Evolutionary conservation across 2,888 invertebrate genomes (phyloP), one percentile per base, ranked within the genome.

Genomic region (Alviniconcha strummeri): DNA sequence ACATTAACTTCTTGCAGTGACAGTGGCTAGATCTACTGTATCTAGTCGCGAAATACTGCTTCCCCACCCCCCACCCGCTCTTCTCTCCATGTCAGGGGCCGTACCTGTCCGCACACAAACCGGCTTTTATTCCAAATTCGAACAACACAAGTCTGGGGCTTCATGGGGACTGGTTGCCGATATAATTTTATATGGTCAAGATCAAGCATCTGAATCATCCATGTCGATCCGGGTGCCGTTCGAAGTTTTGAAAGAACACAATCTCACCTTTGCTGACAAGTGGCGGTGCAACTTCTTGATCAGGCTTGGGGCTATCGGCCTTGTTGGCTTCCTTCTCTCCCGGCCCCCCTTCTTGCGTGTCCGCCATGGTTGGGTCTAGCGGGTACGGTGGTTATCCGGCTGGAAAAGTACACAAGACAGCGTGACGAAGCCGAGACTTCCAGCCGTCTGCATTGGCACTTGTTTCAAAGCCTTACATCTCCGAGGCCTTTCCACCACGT

Each of bases 321-420:
- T 92, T 92, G 78, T 89, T 92, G 11, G 90, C 88, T 87, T 92
- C 92, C 86, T 92, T 92, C 77, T 91, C 92, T 72, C 91, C 90
- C 2, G 89, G 89, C 55, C 85, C 89, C 9, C 86, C 89, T 72
- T 90, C 90, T 79, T 89, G 88, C n/a, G 86, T 88, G 81, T 90
- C 90, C 89, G 90, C 90, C 84, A 84, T 86, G 72, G 52, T 67
- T 82, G 36, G 36, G 36, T 36, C 36, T 36, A 36, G 36, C 36
- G 36, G 36, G 36, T 80, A n/a, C n/a, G 5, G 36, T 79, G 54
- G 19, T 15, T 17, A 9, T 71, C 54, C 56, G 36, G 57, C 36
- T 36, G 3, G 36, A 36, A 36, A 36, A 36, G 36, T 36, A 36
- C 56, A 55, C 77, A 71, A 54, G 60, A 57, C 9, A 8, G 64